Percentiles rank a stretch among this genome's conserved stretches.
These are phyloP conservation scores for Lepus oiostolus DNA, from an alignment of 2,797 vertebrate species.

Conservation along the genomic window DNA sequence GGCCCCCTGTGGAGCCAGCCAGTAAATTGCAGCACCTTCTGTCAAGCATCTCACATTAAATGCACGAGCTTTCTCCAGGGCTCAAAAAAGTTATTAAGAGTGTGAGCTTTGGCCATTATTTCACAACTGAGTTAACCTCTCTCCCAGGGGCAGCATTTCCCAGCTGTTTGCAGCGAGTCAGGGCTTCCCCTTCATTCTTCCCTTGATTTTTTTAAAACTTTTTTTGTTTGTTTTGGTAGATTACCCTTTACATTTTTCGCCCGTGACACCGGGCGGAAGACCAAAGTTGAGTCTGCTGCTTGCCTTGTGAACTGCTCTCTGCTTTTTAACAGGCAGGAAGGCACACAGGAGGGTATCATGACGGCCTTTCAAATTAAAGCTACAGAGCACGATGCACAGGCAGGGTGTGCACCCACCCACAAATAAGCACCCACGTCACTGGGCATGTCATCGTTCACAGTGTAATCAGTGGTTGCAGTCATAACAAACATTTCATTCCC, in stretches of 20 bases:
- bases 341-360: background rate
- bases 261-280: slow-evolving; percentile 61
- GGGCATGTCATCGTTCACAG: background rate
- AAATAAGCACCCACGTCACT: background rate
- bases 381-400: background rate
- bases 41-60: slow-evolving; percentile 75
- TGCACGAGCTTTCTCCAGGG: slow-evolving; percentile 74
- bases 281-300: slow-evolving; percentile 45
- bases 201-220: slow-evolving; percentile 25
- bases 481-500: background rate
- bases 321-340: slow-evolving; percentile 69
- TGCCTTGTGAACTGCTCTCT: slow-evolving; percentile 60
- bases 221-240: slow-evolving; percentile 72
- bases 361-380: slow-evolving; percentile 5
- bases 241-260: slow-evolving; percentile 78
- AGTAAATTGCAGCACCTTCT: slow-evolving; percentile 74
- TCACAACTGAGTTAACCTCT: slow-evolving; percentile 82
- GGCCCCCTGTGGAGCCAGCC: slow-evolving; percentile 64
- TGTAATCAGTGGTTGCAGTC: background rate
- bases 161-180: slow-evolving; percentile 79
- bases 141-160: slow-evolving; percentile 78
- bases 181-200: slow-evolving; percentile 66
- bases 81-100: slow-evolving; percentile 76
- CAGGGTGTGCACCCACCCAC: rapidly evolving
- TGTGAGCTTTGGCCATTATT: slow-evolving; percentile 77